Base-by-base conservation (phyloP, 2,797 vertebrate genomes). In the Leptatherina wallacei region DNA sequence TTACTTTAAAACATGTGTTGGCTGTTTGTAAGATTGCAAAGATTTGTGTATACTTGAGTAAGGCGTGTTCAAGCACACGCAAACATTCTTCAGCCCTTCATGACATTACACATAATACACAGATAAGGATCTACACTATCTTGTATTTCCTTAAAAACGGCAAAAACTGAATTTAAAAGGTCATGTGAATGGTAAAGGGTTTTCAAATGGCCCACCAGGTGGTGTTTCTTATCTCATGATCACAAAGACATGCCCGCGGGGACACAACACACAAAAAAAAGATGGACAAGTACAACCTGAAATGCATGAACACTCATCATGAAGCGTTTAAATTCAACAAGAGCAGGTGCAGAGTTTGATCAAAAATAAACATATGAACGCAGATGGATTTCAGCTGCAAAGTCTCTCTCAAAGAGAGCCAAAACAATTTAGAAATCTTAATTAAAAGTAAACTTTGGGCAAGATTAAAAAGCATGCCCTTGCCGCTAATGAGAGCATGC, bases 361-460 rank as follows among this genome's bases (percentile, higher is more conserved):
- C 69, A 85, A 88, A 89, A 71, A 72, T 63, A 86, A 88, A 86
- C 77, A 80, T 40, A 27, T 73, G 70, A 78, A 68, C 78, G 73
- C 87, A 89, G 89, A 90, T 89, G 89, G 88, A 87, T 75, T 88
- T 83, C 27, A 4, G 65, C 38, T 3, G 80, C 61, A 7, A 44
- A 73, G 80, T 85, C 88, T 87, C 83, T 55, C 3, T 47, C 20
- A 20, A 20, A 40, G 82, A 81, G 80, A 78, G 78, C 77, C 1
- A 4, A 72, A 82, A 84, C 84, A 76, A 83, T 82, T 83, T 88
- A 89, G 74, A 87, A 91, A 87, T 83, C 84, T 64, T 92, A 92
- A 92, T 93, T 92, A 92, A 92, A 93, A 92, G 85, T 91, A 90
- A 92, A 91, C 92, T 91, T 92, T 91, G 85, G 80, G 70, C 36